Evolutionary conservation across 2,888 invertebrate genomes (phyloP), one percentile per base, ranked within the genome.

Genomic region (Phragmatobia fuliginosa): DNA sequence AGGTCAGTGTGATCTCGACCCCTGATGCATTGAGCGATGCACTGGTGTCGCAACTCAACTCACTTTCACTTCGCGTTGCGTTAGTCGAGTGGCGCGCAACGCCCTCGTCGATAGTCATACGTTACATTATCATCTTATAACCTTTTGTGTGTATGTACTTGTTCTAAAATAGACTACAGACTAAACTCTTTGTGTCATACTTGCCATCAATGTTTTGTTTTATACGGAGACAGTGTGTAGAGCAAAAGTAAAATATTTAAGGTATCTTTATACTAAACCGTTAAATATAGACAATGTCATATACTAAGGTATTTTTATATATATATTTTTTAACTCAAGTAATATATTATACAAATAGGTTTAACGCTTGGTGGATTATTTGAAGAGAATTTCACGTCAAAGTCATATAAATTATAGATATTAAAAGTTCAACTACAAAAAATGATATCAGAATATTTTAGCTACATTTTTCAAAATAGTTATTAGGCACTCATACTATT

Each of bases 51-150:
- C 90, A 94, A 94, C 86, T 81, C 83, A 76, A 81, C 81, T 86
- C 85, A 93, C 94, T 94, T 94, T 94, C 94, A 94, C 94, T 93
- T 88, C 74, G 77, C 79, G 82, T 90, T 90, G 88, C 88, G 87
- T 84, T 87, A 87, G 71, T 76, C 76, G 56, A 63, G 59, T 64
- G 28, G 58, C 66, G 72, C 79, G 77, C 68, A 62, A 61, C 76
- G 79, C 79, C 79, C 73, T 78, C 82, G 79, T 76, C 83, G 83
- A 85, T 87, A 84, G 85, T 84, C 85, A 82, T 83, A 80, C 81
- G 83, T 85, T 85, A 83, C 76, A 75, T 81, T 78, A 76, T 74
- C 83, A 85, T 81, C 73, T 79, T 80, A 77, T 71, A 66, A 78
- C 67, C 58, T 66, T 66, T 58, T 38, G 65, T 38, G 28, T 38